Evolutionary conservation across 2,113 vertebrate genomes (phyloP).

Genomic region (Eulemur macaco): DNA sequence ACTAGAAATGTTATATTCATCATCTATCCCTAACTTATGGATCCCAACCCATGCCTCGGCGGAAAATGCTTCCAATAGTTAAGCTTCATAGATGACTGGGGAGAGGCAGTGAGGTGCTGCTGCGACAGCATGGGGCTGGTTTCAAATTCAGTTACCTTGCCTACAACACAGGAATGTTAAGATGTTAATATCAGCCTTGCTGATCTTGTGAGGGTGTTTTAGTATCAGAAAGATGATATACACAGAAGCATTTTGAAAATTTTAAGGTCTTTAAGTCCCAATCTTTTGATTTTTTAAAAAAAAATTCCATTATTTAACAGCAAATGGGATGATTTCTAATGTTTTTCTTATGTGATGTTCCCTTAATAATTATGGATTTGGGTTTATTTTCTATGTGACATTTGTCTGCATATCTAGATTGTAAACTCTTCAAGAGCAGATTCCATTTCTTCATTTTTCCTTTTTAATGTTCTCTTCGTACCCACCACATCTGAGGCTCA

Average conservation of each 20-base stretch:
- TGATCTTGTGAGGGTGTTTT: neutral
- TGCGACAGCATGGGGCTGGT: neutral
- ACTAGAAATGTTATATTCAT: neutral
- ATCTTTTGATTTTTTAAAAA: neutral
- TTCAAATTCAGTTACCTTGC: neutral
- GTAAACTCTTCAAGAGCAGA: constrained; percentile 7
- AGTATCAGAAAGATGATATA: neutral
- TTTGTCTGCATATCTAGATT: neutral
- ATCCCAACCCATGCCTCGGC: neutral
- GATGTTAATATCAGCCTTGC: neutral
- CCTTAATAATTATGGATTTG: neutral
- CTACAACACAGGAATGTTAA: neutral
- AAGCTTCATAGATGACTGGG: neutral
- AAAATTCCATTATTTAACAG: neutral
- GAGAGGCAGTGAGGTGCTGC: neutral
- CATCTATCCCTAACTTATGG: neutral
- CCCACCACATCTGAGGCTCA: neutral
- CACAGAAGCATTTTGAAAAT: neutral
- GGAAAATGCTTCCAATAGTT: neutral
- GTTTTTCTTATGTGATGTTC: neutral
- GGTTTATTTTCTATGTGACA: neutral
- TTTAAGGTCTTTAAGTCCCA: neutral
- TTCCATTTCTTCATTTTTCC: neutral
- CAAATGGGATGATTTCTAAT: neutral
- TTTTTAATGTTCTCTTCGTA: neutral